These are phyloP conservation scores for Phenganax stokvisi DNA, from an alignment of 92 coral and sea anemone species.

Conservation along the genomic window DNA sequence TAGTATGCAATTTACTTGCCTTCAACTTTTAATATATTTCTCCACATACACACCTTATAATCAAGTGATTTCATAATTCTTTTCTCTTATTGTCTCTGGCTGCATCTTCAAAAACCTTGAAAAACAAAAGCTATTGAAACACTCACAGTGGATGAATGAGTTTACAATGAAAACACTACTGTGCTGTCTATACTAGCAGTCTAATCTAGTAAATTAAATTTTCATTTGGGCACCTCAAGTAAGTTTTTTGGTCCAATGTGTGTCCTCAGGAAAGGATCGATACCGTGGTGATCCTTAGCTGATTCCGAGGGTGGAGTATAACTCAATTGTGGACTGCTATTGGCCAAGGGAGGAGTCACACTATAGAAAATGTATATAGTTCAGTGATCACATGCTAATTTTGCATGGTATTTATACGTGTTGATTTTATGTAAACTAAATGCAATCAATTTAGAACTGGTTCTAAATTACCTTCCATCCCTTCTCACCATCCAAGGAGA, in stretches of 20 bases:
- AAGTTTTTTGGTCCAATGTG: conserved; percentile 89
- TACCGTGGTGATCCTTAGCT: conserved; percentile 60
- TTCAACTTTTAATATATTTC: not conserved
- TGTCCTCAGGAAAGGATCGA: conserved; percentile 62
- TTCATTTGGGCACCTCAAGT: conserved; percentile 50
- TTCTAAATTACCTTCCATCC: conserved; percentile 16
- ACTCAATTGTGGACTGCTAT: conserved; percentile 79
- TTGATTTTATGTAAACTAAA: too few species aligned
- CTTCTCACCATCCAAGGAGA: conserved; percentile 25
- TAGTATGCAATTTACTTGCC: not conserved
- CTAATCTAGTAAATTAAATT: too few species aligned
- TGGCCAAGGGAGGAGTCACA: conserved; percentile 75
- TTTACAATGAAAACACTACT: too few species aligned
- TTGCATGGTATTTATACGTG: not conserved
- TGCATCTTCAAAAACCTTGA: conserved; percentile 66
- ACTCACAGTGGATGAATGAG: not conserved
- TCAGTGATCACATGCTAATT: not conserved
- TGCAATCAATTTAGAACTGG: too few species aligned
- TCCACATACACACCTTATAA: not conserved
- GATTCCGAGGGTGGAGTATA: conserved; percentile 90
- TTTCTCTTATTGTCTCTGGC: conserved; percentile 34
- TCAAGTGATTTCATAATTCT: not conserved
- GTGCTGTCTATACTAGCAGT: too few species aligned
- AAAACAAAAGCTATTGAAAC: not conserved
- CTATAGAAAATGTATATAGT: conserved; percentile 27